Percentiles rank a stretch among this genome's conserved stretches.
phyloP scores from a whole-genome alignment of 2,888 invertebrate species.

The Volucella inanis region DNA sequence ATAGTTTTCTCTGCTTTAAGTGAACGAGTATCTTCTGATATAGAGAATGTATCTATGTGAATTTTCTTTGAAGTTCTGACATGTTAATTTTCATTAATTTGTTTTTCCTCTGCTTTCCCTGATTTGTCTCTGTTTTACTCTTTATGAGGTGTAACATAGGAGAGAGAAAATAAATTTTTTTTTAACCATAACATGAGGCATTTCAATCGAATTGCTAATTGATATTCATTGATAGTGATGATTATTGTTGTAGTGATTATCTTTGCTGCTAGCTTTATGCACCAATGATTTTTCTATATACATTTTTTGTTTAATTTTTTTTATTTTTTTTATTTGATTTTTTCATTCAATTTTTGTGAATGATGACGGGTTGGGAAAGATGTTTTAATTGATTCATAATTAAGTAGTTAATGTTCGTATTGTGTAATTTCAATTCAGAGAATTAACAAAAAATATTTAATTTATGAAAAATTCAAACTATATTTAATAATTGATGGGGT shows the following conservation, averaged over 20 bases:
- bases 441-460: no score
- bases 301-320: conserved; percentile 1
- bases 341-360: background rate
- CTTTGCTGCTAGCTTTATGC: conserved; percentile 14
- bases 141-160: conserved; percentile 47
- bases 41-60: background rate
- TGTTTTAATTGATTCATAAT: conserved; percentile 33
- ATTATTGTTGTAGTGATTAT: conserved; percentile 44
- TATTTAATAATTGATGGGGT: background rate
- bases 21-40: conserved; percentile 5
- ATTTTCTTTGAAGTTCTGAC: conserved; percentile 20
- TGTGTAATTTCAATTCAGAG: no score
- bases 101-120: background rate
- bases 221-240: conserved; percentile 66
- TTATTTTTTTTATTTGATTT: background rate
- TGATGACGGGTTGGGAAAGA: background rate
- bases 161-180: conserved; percentile 14
- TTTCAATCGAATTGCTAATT: conserved; percentile 57
- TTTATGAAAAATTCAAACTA: background rate
- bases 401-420: background rate
- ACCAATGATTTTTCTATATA: background rate
- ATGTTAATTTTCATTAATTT: conserved; percentile 9
- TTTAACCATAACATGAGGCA: conserved; percentile 40
- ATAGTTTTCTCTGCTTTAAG: conserved; percentile 21
- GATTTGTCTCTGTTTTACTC: background rate